These are phyloP conservation scores for Paralichthys olivaceus DNA, from an alignment of 2,113 vertebrate genomes.

Conservation along the genomic window DNA sequence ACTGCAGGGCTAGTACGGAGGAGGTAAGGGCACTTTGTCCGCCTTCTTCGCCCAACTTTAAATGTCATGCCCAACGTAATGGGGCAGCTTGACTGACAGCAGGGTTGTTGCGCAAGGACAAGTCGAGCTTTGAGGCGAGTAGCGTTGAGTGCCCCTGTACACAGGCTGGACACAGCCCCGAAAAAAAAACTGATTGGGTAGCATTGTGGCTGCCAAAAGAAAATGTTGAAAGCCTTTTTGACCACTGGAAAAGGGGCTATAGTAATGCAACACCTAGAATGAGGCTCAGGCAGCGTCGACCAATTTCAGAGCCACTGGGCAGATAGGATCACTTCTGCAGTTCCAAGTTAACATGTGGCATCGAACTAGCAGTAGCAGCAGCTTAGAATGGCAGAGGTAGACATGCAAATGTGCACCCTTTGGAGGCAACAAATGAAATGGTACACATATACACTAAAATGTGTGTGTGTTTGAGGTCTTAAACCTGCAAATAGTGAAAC, in stretches of 20 bases:
- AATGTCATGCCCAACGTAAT: conserved; percentile 79
- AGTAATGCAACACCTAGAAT: too few relatives aligned
- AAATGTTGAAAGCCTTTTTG: not conserved
- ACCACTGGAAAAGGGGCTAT: conserved; percentile 3
- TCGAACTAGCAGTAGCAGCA: too few relatives aligned
- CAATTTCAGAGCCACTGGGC: too few relatives aligned
- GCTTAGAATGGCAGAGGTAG: too few relatives aligned
- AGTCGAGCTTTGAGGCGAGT: conserved; percentile 73
- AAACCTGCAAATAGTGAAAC: too few relatives aligned
- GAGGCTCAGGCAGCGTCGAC: too few relatives aligned
- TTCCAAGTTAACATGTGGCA: too few relatives aligned
- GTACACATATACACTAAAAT: too few relatives aligned
- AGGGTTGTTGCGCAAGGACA: conserved; percentile 70
- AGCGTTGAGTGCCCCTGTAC: conserved; percentile 56
- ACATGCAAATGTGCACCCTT: too few relatives aligned
- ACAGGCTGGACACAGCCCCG: conserved; percentile 45
- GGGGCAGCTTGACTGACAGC: conserved; percentile 73
- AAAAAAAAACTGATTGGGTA: not conserved
- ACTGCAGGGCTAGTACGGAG: conserved; percentile 70
- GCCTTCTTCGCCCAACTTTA: conserved; percentile 77
- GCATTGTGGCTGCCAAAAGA: not conserved
- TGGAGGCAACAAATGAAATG: too few relatives aligned
- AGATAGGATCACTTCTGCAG: too few relatives aligned
- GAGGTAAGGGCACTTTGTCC: conserved; percentile 76
- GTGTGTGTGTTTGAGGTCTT: too few relatives aligned